Conservation (phyloP, 2,888 invertebrate genomes). For the Ophion slaviceki region DNA sequence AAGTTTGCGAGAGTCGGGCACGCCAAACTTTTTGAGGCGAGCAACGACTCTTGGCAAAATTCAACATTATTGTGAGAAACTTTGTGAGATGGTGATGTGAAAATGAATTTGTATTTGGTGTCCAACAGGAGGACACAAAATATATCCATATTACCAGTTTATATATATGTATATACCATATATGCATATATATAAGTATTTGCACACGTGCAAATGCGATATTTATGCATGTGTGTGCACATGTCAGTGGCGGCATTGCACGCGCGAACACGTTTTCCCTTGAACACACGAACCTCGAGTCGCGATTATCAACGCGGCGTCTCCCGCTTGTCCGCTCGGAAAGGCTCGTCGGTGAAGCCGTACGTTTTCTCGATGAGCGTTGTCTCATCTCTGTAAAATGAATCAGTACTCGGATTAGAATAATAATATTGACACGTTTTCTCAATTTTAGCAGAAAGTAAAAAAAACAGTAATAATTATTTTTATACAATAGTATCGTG, state of each 20-base stretch:
- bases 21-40: not conserved
- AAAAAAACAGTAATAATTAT: not conserved
- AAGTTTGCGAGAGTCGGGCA: not conserved
- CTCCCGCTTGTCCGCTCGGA: slow-evolving; percentile 26
- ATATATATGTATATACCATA: not conserved
- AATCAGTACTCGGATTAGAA: not conserved
- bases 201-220: not conserved
- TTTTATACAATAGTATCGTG: not conserved
- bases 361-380: slow-evolving; percentile 48
- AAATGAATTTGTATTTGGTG: no score
- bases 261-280: not conserved
- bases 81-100: not conserved
- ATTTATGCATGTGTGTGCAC: slow-evolving; percentile 1
- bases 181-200: not conserved
- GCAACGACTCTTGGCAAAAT: not conserved
- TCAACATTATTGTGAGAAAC: not conserved
- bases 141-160: slow-evolving; percentile 42
- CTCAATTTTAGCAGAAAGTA: not conserved
- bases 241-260: not conserved
- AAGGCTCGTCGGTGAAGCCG: slow-evolving; percentile 26
- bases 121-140: not conserved
- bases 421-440: not conserved
- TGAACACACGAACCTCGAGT: slow-evolving; percentile 63
- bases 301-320: slow-evolving; percentile 34
- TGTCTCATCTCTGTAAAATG: slow-evolving; percentile 40